These are phyloP conservation scores for Ailurus styani DNA, from an alignment of 2,113 vertebrate genomes.

Conservation along the genomic window DNA sequence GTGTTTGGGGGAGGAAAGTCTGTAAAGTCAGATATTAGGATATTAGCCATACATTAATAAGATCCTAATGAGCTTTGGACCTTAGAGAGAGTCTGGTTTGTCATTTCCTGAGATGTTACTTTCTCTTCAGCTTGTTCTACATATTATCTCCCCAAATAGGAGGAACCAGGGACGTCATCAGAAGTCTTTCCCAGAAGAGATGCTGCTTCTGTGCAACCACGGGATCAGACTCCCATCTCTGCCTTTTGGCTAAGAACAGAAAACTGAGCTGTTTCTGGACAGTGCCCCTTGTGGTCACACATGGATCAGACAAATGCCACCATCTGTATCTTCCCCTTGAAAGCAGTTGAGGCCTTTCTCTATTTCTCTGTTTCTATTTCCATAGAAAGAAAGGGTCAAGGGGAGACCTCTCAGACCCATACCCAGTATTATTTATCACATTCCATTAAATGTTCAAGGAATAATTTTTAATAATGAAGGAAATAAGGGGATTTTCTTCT, in stretches of 20 bases:
- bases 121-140: background rate
- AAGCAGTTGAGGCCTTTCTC: background rate
- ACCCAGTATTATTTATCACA: too few species aligned
- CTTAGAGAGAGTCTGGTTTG: background rate
- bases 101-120: background rate
- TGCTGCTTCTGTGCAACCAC: rapidly evolving
- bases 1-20: background rate
- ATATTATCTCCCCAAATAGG: background rate
- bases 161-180: background rate
- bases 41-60: too few species aligned
- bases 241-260: background rate
- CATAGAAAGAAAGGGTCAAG: background rate
- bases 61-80: background rate
- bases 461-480: background rate
- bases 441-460: background rate
- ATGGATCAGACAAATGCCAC: background rate
- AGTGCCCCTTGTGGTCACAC: rapidly evolving
- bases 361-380: background rate
- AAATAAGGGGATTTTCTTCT: background rate
- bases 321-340: background rate
- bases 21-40: background rate
- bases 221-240: background rate
- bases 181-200: background rate
- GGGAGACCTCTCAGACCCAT: background rate
- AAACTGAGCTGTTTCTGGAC: rapidly evolving